Evolutionary conservation across 2,797 vertebrate species (phyloP).

Genomic region (Schizopygopsis malacanthus): DNA sequence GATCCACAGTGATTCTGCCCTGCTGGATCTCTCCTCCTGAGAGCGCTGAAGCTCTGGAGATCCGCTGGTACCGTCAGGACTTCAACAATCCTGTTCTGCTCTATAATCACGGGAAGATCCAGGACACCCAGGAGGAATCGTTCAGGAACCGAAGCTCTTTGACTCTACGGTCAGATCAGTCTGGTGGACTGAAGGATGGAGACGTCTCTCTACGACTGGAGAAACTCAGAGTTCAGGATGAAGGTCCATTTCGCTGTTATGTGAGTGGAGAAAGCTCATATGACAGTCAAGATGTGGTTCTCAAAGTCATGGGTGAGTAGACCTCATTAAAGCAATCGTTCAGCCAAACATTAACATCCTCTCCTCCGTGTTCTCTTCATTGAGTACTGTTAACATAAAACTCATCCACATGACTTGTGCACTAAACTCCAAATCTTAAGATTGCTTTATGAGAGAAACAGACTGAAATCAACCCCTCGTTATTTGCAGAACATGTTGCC

Average conservation of each 20-base stretch:
- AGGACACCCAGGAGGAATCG: background rate
- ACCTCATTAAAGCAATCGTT: too few relatives aligned
- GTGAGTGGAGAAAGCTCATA: conserved; percentile 64
- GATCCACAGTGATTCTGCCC: conserved; percentile 54
- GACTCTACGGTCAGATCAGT: conserved; percentile 48
- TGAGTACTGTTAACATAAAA: too few relatives aligned
- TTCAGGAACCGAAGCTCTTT: conserved; percentile 62
- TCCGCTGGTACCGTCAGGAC: conserved; percentile 62
- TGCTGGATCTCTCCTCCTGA: conserved; percentile 68
- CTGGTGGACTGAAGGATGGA: conserved; percentile 53
- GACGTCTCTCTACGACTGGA: conserved; percentile 69
- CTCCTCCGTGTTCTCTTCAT: too few relatives aligned
- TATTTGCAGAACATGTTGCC: too few relatives aligned
- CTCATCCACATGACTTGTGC: too few relatives aligned
- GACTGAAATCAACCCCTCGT: too few relatives aligned
- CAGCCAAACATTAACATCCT: too few relatives aligned
- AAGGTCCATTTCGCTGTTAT: conserved; percentile 65
- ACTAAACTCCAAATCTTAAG: too few relatives aligned
- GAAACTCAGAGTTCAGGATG: conserved; percentile 57
- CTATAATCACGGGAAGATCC: conserved; percentile 28
- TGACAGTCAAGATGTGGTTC: background rate
- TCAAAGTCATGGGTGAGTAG: conserved; percentile 67
- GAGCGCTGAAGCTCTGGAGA: conserved; percentile 58
- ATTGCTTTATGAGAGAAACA: too few relatives aligned
- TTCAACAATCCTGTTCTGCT: conserved; percentile 43